Evolutionary conservation across 2,113 vertebrate genomes (phyloP).

Genomic region (Sebastes fasciatus): DNA sequence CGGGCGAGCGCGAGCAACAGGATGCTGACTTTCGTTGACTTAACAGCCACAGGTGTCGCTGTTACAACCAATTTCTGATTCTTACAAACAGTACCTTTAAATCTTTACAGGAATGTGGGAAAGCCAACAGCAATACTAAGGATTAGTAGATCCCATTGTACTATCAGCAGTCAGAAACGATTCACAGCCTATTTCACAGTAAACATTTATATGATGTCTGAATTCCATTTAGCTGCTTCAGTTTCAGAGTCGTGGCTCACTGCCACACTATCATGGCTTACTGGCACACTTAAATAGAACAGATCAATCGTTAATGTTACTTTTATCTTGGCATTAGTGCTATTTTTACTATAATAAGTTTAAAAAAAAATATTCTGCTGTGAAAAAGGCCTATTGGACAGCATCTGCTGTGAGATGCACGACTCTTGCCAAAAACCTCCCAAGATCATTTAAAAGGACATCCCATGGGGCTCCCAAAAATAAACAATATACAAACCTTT

Average conservation of each 20-base stretch:
- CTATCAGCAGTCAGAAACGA: neutral
- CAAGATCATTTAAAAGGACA: neutral
- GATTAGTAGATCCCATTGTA: neutral
- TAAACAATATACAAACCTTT: neutral
- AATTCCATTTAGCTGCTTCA: neutral
- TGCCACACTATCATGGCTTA: neutral
- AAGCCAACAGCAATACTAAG: neutral
- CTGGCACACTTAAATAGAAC: neutral
- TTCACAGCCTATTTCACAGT: neutral
- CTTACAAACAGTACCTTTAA: too few species aligned
- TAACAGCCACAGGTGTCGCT: too few species aligned
- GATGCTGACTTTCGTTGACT: too few species aligned
- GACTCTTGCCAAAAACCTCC: neutral
- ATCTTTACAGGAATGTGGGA: neutral
- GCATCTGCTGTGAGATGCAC: conserved; percentile 7
- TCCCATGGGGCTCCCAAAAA: neutral
- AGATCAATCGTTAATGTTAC: too few species aligned
- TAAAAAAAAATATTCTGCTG: neutral
- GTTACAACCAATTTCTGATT: too few species aligned
- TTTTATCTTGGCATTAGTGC: neutral
- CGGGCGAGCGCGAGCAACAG: too few species aligned
- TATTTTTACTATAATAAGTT: neutral
- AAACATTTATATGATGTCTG: neutral
- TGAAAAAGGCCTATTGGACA: neutral
- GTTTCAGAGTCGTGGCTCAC: neutral